A percentile compares a stretch with the other conserved stretches of the same genome.
Evolutionary conservation across 2,113 vertebrate species (phyloP).

Genomic region (Tragulus kanchil): DNA sequence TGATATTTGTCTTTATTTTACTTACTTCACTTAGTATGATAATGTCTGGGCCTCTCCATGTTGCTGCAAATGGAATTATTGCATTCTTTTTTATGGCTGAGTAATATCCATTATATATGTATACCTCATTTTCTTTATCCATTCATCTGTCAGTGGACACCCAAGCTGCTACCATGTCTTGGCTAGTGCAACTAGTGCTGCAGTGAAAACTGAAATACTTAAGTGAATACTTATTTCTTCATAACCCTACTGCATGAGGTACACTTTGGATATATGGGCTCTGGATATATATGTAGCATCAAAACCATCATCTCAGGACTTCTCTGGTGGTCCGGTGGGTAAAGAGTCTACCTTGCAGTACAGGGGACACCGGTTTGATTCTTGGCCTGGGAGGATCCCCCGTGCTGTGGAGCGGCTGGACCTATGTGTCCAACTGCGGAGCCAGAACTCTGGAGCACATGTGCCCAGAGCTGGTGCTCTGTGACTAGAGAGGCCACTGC

Average conservation of each 20-base stretch:
- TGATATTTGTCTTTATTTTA: background rate
- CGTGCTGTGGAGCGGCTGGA: too few relatives aligned
- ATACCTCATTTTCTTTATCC: background rate
- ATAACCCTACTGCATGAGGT: background rate
- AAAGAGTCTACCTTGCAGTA: too few relatives aligned
- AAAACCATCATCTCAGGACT: background rate
- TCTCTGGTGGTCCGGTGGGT: too few relatives aligned
- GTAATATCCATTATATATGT: background rate
- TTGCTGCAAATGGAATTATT: background rate
- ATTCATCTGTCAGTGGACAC: background rate
- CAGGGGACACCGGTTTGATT: too few relatives aligned
- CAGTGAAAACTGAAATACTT: background rate
- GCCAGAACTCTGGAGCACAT: too few relatives aligned
- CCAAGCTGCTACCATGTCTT: background rate
- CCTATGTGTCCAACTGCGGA: too few relatives aligned
- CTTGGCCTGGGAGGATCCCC: too few relatives aligned
- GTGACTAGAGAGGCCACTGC: too few relatives aligned
- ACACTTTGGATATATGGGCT: background rate
- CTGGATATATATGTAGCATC: background rate
- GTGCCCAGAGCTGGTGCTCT: too few relatives aligned
- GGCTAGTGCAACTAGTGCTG: background rate
- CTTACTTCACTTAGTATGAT: background rate
- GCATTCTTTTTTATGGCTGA: background rate
- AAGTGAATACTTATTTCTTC: background rate
- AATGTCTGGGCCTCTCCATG: background rate